Base-by-base conservation (phyloP, 2,113 vertebrate genomes). In the Machaerirhynchus nigripectus region DNA sequence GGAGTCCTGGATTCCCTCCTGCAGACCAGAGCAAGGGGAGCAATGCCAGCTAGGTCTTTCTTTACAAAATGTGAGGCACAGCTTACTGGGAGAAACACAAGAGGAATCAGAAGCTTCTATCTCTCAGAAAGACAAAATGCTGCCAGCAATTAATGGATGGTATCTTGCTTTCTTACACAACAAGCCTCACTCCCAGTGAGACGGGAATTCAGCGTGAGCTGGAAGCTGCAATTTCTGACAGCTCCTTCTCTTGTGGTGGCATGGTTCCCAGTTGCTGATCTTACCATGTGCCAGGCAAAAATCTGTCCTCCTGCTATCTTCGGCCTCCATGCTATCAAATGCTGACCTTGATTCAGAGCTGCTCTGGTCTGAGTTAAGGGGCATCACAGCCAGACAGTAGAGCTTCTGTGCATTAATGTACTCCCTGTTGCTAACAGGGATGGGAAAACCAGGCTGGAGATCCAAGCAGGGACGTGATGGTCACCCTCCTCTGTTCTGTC, bases 231-330 rank as follows among this genome's bases (percentile, higher is more conserved):
- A 11, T 85, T 92, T 90, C 94, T 90, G 92, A 79, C 85, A 83
- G 90, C 70, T 97, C 78, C 65, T 82, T 94, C 57, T 82, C 78
- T 87, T 60, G 65, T 60, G 42, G 75, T 95, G 88, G 90, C 90
- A 70, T 27, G 53, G 63, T 92, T 97, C 92, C 92, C 90, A 94
- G 88, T 27, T 79, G 75, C 85, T 88, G 92, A 76, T 92, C 79
- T 83, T 92, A 76, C 63, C 23, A 5, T 59, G 75, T 64, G 83
- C 75, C 88, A 92, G 83, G 85, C 87, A 90, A 80, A 96, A 95
- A 86, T 93, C 67, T 76, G 71, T 69, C 88, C 74, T 89, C 74
- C 82, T 90, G 79, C 75, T 92, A 42, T 95, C 95, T 97, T 93
- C 93, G 88, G 85, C 90, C 90, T 88, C 92, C 67, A 33, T 37